These are phyloP conservation scores for Brachylomia viminalis DNA, from an alignment of 2,888 invertebrate species.

Conservation along the genomic window DNA sequence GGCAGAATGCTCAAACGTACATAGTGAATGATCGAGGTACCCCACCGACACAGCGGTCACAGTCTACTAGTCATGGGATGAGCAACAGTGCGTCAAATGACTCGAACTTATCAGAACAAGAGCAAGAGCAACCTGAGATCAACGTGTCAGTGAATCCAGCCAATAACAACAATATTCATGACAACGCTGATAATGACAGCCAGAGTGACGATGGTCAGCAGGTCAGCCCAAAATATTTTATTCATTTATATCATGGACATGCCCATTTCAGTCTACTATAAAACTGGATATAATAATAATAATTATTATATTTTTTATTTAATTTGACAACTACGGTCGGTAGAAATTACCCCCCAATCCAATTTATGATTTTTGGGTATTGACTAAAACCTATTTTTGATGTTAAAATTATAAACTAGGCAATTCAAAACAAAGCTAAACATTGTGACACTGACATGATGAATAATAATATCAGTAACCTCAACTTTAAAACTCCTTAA, in stretches of 20 bases:
- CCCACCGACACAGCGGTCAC: constrained; percentile 73
- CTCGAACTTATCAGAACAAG: constrained; percentile 80
- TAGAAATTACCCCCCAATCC: background rate
- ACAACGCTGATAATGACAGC: constrained; percentile 86
- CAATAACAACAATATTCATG: constrained; percentile 87
- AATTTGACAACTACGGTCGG: too few species aligned
- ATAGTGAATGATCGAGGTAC: constrained; percentile 80
- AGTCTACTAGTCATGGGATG: constrained; percentile 74
- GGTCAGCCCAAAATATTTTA: constrained; percentile 70
- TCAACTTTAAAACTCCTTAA: constrained; percentile 1
- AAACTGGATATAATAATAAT: background rate
- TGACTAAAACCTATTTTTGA: constrained; percentile 16
- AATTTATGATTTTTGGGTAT: background rate
- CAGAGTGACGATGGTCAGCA: constrained; percentile 88
- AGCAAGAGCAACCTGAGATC: constrained; percentile 80
- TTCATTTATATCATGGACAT: background rate
- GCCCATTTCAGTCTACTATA: background rate
- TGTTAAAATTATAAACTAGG: background rate
- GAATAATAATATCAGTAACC: constrained; percentile 17
- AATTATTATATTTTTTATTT: too few species aligned
- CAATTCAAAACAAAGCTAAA: background rate
- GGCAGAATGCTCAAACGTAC: constrained; percentile 79
- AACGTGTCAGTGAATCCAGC: constrained; percentile 86
- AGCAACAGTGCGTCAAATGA: constrained; percentile 81
- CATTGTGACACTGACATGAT: constrained; percentile 18